Evolutionary conservation across 2,797 vertebrate genomes (phyloP).

Genomic region (Aphelocoma californica): DNA sequence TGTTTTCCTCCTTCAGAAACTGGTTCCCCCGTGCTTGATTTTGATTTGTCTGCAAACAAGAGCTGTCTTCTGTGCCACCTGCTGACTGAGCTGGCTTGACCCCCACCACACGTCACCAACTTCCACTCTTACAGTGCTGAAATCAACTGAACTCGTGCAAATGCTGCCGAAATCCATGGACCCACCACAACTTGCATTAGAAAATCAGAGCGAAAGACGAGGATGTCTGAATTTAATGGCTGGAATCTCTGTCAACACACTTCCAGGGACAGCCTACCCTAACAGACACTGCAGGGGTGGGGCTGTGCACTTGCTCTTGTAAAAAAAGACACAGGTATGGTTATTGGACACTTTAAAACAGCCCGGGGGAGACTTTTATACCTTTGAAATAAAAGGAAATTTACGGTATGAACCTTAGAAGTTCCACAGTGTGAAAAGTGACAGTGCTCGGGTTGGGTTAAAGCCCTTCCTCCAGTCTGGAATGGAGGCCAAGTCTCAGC

Average conservation of each 20-base stretch:
- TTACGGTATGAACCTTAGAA: not conserved
- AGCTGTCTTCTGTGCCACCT: not conserved
- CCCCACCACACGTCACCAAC: not conserved
- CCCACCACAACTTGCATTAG: not conserved
- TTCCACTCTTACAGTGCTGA: not conserved
- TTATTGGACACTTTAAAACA: not conserved
- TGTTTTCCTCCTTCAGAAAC: not conserved
- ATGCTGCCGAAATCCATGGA: not conserved
- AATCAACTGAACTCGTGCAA: not conserved
- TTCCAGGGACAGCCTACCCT: not conserved
- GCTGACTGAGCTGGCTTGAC: not conserved
- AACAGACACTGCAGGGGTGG: not conserved
- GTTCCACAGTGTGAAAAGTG: not conserved
- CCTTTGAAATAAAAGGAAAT: not conserved
- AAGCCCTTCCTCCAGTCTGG: not conserved
- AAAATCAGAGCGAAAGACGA: not conserved
- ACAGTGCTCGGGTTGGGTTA: not conserved
- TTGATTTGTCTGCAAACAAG: not conserved
- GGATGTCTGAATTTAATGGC: not conserved
- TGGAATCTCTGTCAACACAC: not conserved
- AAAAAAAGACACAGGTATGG: not conserved
- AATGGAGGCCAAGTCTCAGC: rapidly evolving
- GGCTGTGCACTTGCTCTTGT: not conserved
- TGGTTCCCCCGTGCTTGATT: not conserved
- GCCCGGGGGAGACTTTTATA: not conserved